phyloP scores from a whole-genome alignment of 2,888 invertebrate genomes.

The Didymodactylos carnosus region DNA sequence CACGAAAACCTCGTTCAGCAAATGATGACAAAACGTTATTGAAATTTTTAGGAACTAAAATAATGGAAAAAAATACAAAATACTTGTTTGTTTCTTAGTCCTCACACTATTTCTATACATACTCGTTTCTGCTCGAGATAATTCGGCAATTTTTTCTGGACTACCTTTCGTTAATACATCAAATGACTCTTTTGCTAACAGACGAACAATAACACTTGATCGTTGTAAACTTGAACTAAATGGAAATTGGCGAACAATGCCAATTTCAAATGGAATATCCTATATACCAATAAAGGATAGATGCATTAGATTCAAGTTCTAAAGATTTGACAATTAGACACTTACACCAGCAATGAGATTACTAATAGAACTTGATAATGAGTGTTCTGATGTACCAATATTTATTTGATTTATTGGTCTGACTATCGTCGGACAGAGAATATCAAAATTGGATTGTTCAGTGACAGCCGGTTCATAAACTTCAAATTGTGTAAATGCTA shows the following conservation, averaged over 20 bases:
- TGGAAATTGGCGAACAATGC: constrained; percentile 58
- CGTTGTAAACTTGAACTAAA: constrained; percentile 63
- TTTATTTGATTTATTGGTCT: not conserved
- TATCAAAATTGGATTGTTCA: constrained; percentile 9
- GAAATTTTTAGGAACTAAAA: constrained; percentile 39
- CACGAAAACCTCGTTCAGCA: constrained; percentile 38
- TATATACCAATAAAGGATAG: not conserved
- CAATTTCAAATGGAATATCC: constrained; percentile 40
- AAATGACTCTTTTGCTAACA: constrained; percentile 53
- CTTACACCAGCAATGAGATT: not conserved
- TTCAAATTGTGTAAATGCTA: constrained; percentile 35
- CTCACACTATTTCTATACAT: too few species aligned
- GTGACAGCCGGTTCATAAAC: constrained; percentile 6
- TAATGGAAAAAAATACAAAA: too few species aligned
- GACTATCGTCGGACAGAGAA: constrained; percentile 6
- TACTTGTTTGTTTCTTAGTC: too few species aligned
- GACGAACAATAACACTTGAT: constrained; percentile 64
- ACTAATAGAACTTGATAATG: not conserved
- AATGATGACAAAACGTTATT: constrained; percentile 35
- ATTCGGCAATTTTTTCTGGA: constrained; percentile 65
- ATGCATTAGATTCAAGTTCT: not conserved
- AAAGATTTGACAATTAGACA: too few species aligned
- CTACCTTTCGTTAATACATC: constrained; percentile 62
- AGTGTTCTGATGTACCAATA: not conserved
- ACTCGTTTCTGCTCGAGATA: constrained; percentile 47